Evolutionary conservation across 1,140 invertebrate species (phyloP).

Genomic region (Hycleus cichorii): DNA sequence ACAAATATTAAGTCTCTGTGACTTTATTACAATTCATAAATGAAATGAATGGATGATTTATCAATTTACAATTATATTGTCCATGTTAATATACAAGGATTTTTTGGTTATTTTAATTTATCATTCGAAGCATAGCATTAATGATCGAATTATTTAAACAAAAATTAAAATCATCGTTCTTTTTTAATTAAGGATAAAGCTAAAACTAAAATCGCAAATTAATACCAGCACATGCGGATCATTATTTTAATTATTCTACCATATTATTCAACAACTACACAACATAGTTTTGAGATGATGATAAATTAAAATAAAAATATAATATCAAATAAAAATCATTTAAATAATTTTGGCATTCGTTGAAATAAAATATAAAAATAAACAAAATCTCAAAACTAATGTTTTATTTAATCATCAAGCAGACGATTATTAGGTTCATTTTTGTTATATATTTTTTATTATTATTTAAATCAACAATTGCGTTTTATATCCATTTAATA

Average conservation of each 20-base stretch:
- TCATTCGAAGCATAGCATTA: conserved; percentile 3
- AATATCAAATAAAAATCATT: too few species aligned
- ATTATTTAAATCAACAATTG: too few species aligned
- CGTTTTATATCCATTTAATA: conserved; percentile 32
- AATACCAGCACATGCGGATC: conserved; percentile 29
- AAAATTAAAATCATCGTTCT: neutral
- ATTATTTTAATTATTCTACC: conserved; percentile 20
- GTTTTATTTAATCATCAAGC: conserved; percentile 24
- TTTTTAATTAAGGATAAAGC: conserved; percentile 14
- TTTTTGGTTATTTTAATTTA: too few species aligned
- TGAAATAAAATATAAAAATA: too few species aligned
- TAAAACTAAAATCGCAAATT: conserved; percentile 27
- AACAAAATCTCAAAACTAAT: conserved; percentile 27
- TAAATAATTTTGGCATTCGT: too few species aligned
- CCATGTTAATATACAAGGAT: neutral
- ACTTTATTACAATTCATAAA: conserved; percentile 36
- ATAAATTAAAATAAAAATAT: conserved; percentile 3
- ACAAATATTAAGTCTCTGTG: conserved; percentile 34
- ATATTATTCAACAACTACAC: conserved; percentile 29
- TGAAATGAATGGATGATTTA: conserved; percentile 3
- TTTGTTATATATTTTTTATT: neutral
- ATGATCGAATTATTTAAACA: neutral
- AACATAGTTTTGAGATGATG: conserved; percentile 30
- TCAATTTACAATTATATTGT: neutral
- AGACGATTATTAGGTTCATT: conserved; percentile 17